Conservation (phyloP, 2,797 vertebrate species). For the Macroramphosus scolopax region DNA sequence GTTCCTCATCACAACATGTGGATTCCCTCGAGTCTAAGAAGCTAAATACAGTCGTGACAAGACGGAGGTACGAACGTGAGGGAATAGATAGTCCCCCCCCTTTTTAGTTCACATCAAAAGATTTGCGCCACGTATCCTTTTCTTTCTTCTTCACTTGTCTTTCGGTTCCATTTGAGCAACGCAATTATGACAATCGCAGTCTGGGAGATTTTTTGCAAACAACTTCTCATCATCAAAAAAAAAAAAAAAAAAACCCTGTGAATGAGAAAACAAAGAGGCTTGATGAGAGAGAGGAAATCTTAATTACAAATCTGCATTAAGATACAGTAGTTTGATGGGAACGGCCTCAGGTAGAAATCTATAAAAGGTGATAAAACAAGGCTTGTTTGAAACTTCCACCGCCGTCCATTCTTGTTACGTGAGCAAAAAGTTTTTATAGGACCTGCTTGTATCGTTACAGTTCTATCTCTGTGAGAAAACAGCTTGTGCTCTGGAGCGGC, state of each 20-base stretch:
- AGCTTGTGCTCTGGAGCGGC: conserved; percentile 58
- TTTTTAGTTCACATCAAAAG: conserved; percentile 53
- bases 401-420: conserved; percentile 51
- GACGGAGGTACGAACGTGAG: conserved; percentile 43
- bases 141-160: conserved; percentile 37
- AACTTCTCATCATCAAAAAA: conserved; percentile 35
- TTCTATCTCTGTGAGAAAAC: conserved; percentile 63
- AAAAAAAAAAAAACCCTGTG: conserved; percentile 33
- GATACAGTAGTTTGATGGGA: conserved; percentile 48
- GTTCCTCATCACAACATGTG: conserved; percentile 67
- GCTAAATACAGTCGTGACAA: conserved; percentile 71
- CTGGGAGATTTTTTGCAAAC: conserved; percentile 63
- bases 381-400: conserved; percentile 60
- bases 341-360: conserved; percentile 58
- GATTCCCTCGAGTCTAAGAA: conserved; percentile 64
- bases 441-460: conserved; percentile 64
- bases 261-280: conserved; percentile 65
- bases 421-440: conserved; percentile 58
- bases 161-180: conserved; percentile 56
- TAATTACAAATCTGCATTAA: conserved; percentile 75
- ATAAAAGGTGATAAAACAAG: conserved; percentile 57
- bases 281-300: conserved; percentile 71
- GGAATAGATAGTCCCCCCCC: conserved; percentile 45
- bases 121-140: conserved; percentile 21
- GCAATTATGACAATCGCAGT: conserved; percentile 72